phyloP scores from a whole-genome alignment of 2,888 invertebrate species.

The Leucania comma region DNA sequence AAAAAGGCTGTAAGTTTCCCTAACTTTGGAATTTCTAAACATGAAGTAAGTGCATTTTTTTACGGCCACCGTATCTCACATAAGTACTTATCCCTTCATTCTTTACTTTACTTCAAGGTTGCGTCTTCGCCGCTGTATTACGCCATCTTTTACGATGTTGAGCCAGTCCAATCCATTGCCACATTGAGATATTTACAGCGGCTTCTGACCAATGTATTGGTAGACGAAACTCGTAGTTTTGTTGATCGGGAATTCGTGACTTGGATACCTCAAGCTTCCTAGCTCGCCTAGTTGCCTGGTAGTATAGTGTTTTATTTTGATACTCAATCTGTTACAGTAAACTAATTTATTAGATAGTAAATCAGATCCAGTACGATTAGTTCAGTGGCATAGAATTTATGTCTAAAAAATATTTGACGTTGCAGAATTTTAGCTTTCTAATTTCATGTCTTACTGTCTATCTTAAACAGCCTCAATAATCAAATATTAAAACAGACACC shows the following conservation, averaged over 20 bases:
- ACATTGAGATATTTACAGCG: constrained; percentile 51
- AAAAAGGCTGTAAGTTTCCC: background rate
- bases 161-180: constrained; percentile 53
- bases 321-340: constrained; percentile 3
- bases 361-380: background rate
- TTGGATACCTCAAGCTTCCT: constrained; percentile 27
- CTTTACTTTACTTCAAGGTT: constrained; percentile 11
- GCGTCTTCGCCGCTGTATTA: constrained; percentile 9
- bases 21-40: constrained; percentile 1
- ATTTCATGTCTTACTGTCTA: no score
- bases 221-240: constrained; percentile 54
- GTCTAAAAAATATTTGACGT: background rate
- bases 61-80: background rate
- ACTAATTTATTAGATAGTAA: background rate
- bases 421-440: background rate
- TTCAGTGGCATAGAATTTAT: background rate
- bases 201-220: constrained; percentile 56
- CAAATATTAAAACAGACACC: constrained; percentile 20
- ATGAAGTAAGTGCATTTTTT: background rate
- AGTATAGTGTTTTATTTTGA: constrained; percentile 7
- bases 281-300: constrained; percentile 1
- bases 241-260: constrained; percentile 52
- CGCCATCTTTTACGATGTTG: constrained; percentile 43
- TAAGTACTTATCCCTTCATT: background rate
- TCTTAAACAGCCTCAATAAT: constrained; percentile 9